phyloP scores from a whole-genome alignment of 2,888 invertebrate species.

The Cephus runcator region DNA sequence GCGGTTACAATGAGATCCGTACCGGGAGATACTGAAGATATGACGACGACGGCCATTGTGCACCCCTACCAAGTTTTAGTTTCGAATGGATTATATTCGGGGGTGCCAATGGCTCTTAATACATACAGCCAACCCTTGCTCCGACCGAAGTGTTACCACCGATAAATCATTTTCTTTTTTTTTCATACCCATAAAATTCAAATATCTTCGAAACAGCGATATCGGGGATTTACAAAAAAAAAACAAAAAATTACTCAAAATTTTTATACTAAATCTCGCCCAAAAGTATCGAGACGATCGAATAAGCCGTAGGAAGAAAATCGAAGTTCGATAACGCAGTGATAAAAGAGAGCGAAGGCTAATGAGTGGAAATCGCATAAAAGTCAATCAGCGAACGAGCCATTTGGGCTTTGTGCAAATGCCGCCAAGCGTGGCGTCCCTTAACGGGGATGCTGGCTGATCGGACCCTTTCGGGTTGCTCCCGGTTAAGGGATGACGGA shows the following conservation, averaged over 20 bases:
- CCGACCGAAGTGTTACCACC: accelerated
- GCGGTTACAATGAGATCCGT: constrained; percentile 60
- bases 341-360: constrained; percentile 10
- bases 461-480: constrained; percentile 21
- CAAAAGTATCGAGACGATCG: background rate
- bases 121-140: background rate
- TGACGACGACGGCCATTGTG: constrained; percentile 51
- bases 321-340: background rate
- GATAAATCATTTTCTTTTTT: background rate
- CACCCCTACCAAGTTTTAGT: constrained; percentile 43
- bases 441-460: constrained; percentile 21
- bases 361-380: constrained; percentile 40
- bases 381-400: constrained; percentile 38
- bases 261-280: background rate
- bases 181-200: background rate
- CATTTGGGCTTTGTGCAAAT: constrained; percentile 34
- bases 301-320: background rate
- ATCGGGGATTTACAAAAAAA: background rate
- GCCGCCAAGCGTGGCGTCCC: constrained; percentile 44
- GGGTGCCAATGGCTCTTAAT: background rate
- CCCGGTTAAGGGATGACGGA: constrained; percentile 11
- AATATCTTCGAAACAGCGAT: background rate
- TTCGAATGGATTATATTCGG: constrained; percentile 42
- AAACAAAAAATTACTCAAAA: no score
- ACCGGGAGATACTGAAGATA: constrained; percentile 56